Conservation (phyloP, 2,888 invertebrate genomes). For the Ophion costatus region DNA sequence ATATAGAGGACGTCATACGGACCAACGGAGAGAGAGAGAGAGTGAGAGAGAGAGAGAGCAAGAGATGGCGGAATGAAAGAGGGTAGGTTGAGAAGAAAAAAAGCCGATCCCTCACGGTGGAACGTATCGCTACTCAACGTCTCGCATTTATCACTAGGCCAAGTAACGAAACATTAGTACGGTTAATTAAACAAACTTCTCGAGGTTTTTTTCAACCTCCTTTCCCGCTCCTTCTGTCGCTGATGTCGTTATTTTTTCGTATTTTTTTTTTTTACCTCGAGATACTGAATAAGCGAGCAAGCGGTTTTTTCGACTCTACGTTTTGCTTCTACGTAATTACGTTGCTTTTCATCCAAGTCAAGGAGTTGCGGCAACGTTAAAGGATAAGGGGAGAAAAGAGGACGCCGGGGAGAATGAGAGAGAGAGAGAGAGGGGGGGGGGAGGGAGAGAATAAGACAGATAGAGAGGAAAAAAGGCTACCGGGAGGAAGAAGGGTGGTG, state of each 20-base stretch:
- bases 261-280: constrained; percentile 14
- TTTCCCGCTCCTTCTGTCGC: constrained; percentile 24
- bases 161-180: constrained; percentile 69
- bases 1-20: neutral
- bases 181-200: constrained; percentile 70
- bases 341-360: constrained; percentile 62
- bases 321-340: constrained; percentile 63
- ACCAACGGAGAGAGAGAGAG: constrained; percentile 3
- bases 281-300: constrained; percentile 45
- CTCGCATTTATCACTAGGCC: constrained; percentile 65
- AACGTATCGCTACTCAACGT: constrained; percentile 43
- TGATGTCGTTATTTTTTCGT: constrained; percentile 33
- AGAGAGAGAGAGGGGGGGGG: neutral
- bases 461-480: constrained; percentile 29
- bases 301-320: constrained; percentile 36
- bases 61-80: constrained; percentile 28
- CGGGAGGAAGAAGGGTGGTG: neutral
- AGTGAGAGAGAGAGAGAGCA: neutral
- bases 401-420: neutral
- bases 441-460: neutral
- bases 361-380: constrained; percentile 37
- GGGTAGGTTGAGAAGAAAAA: constrained; percentile 19
- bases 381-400: neutral
- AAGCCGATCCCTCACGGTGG: constrained; percentile 12
- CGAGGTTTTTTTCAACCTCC: constrained; percentile 39